Conservation (phyloP, 2,888 invertebrate genomes). For the Syritta pipiens region DNA sequence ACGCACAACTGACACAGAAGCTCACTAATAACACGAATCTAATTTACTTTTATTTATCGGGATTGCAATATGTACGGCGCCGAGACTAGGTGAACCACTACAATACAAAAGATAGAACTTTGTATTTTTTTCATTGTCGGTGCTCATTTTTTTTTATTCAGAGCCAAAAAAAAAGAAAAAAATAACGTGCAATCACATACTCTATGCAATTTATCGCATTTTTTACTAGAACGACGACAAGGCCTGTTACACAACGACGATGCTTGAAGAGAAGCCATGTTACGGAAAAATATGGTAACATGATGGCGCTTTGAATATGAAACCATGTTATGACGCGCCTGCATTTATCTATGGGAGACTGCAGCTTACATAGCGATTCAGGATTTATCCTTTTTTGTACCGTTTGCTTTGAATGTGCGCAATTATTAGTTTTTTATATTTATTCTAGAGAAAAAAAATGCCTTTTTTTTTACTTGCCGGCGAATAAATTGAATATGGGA, state of each 20-base stretch:
- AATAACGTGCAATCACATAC: constrained; percentile 32
- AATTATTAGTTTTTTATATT: constrained; percentile 23
- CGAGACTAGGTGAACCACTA: neutral
- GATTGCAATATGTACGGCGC: neutral
- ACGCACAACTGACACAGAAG: constrained; percentile 9
- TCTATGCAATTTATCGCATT: constrained; percentile 39
- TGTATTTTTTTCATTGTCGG: too few relatives aligned
- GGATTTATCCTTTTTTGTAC: constrained; percentile 39
- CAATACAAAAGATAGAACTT: constrained; percentile 11
- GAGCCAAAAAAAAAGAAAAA: neutral
- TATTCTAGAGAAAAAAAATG: neutral
- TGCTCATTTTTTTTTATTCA: neutral
- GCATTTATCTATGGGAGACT: constrained; percentile 43
- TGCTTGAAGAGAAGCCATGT: constrained; percentile 2
- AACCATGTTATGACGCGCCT: constrained; percentile 46
- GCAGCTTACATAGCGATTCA: constrained; percentile 29
- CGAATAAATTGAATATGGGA: constrained; percentile 13
- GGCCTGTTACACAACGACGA: neutral
- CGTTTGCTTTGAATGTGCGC: constrained; percentile 18
- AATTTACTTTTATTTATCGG: constrained; percentile 45
- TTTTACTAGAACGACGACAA: neutral
- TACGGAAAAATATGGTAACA: constrained; percentile 51
- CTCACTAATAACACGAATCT: constrained; percentile 37
- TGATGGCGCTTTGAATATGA: constrained; percentile 54
- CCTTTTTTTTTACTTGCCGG: neutral